A percentile compares a stretch with the other conserved stretches of the same genome.
These are phyloP conservation scores for Porites divaricata DNA, from an alignment of 92 coral and sea anemone species.

Conservation along the genomic window DNA sequence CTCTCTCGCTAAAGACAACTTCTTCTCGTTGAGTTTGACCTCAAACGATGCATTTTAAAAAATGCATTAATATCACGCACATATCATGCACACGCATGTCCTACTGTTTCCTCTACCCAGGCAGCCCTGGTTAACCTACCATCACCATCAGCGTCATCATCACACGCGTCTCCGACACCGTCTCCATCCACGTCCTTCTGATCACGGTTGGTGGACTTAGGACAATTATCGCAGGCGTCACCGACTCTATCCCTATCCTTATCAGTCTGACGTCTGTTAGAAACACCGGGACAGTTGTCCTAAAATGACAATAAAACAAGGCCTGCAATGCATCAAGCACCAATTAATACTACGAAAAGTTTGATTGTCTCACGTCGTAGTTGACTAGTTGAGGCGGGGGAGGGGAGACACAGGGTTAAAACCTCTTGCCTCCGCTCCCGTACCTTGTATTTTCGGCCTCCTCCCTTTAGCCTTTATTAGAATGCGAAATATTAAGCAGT, in stretches of 20 bases:
- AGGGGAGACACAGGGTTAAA: not conserved
- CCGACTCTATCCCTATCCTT: slow-evolving; percentile 82
- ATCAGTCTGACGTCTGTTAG: slow-evolving; percentile 75
- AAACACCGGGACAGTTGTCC: slow-evolving; percentile 87
- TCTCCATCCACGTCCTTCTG: slow-evolving; percentile 86
- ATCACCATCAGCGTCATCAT: slow-evolving; percentile 87
- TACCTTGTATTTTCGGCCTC: not conserved
- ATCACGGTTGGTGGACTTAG: slow-evolving; percentile 69
- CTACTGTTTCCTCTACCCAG: not conserved
- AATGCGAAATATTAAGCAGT: slow-evolving; percentile 40
- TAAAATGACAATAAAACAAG: slow-evolving; percentile 6
- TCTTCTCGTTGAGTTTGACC: too few species aligned
- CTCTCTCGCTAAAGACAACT: too few species aligned
- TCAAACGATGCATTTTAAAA: too few species aligned
- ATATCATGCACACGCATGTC: not conserved
- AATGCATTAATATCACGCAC: too few species aligned
- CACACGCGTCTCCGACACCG: slow-evolving; percentile 87
- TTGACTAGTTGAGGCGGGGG: not conserved
- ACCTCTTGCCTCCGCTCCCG: not conserved
- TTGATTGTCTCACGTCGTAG: not conserved
- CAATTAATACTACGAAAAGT: not conserved
- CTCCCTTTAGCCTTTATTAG: not conserved
- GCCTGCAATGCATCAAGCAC: not conserved
- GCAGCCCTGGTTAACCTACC: slow-evolving; percentile 53
- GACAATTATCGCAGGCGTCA: slow-evolving; percentile 95